A percentile compares a stretch with the other conserved stretches of the same genome.
Conservation (phyloP, 1,140 invertebrate genomes). For the Neuroterus valhalla region DNA sequence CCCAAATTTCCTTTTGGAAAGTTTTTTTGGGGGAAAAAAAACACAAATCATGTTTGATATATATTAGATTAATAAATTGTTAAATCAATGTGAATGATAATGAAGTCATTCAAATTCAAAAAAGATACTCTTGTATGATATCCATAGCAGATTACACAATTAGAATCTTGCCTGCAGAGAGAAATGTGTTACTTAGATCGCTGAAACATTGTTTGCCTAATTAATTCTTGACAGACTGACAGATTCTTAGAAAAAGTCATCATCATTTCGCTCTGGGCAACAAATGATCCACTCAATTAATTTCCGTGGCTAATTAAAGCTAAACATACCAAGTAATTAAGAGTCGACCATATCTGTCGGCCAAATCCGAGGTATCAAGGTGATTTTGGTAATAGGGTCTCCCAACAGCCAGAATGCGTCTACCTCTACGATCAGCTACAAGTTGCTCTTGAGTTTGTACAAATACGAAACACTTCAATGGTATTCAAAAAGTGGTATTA, state of each 20-base stretch:
- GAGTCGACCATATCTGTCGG: slow-evolving; percentile 56
- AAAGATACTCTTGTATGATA: too few relatives aligned
- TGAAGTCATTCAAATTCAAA: too few relatives aligned
- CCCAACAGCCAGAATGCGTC: slow-evolving; percentile 41
- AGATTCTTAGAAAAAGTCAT: neutral
- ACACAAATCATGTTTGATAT: too few relatives aligned
- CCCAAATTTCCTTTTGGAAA: too few relatives aligned
- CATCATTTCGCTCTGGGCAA: slow-evolving; percentile 40
- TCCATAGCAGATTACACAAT: neutral
- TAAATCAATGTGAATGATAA: too few relatives aligned
- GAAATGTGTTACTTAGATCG: neutral
- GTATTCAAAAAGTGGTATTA: too few relatives aligned
- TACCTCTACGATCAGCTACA: neutral
- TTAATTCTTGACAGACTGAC: slow-evolving; percentile 4
- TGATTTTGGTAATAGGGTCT: slow-evolving; percentile 63
- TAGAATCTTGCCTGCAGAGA: neutral
- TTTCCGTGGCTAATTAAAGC: slow-evolving; percentile 67
- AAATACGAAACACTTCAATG: too few relatives aligned
- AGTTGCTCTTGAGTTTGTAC: too few relatives aligned
- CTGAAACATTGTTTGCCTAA: neutral
- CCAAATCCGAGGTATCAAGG: slow-evolving; percentile 59
- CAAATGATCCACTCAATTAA: slow-evolving; percentile 64
- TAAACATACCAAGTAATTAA: slow-evolving; percentile 65
- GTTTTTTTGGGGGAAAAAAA: too few relatives aligned
- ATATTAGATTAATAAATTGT: too few relatives aligned